A percentile compares a stretch with the other conserved stretches of the same genome.
Evolutionary conservation across 37 sponge, comb jelly and placozoan species (phyloP).

Genomic region (Agelas oroides): DNA sequence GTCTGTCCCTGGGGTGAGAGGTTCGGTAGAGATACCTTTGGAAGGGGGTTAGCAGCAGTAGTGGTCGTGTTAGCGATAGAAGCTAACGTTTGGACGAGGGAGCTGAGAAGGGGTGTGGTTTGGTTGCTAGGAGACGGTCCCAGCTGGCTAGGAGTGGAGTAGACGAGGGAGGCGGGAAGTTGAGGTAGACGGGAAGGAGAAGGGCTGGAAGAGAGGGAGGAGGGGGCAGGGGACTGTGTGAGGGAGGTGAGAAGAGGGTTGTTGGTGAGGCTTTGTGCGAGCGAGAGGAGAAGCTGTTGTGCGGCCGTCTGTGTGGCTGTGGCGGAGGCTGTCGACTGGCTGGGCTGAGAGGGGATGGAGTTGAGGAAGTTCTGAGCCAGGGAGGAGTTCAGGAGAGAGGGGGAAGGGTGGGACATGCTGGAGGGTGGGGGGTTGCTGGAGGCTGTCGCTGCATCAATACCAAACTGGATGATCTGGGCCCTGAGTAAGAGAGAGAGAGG

Average conservation of each 20-base stretch:
- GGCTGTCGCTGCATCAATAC: conserved; percentile 56
- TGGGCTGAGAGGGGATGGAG: not conserved
- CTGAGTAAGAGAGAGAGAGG: conserved; percentile 1
- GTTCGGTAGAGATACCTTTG: not conserved
- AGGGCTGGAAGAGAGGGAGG: not conserved
- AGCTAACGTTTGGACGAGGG: conserved; percentile 63
- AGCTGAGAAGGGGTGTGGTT: conserved; percentile 37
- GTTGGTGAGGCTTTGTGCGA: conserved; percentile 65
- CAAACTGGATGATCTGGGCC: conserved; percentile 81
- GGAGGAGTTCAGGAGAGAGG: conserved; percentile 32
- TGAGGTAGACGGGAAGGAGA: not conserved
- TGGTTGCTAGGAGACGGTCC: not conserved
- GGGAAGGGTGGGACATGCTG: not conserved
- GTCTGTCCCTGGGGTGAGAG: not conserved
- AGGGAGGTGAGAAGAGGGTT: conserved; percentile 61
- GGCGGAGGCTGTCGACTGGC: not conserved
- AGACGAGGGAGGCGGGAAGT: conserved; percentile 6
- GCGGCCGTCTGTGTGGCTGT: conserved; percentile 24
- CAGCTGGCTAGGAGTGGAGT: conserved; percentile 1
- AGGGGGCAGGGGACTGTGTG: conserved; percentile 29
- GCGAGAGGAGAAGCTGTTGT: conserved; percentile 68
- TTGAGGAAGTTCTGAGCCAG: conserved; percentile 59
- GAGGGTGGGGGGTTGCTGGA: not conserved
- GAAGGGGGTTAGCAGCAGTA: conserved; percentile 8
- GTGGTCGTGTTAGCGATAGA: conserved; percentile 51